Evolutionary conservation across 2,888 invertebrate genomes (phyloP).

Genomic region (Ischnura elegans): DNA sequence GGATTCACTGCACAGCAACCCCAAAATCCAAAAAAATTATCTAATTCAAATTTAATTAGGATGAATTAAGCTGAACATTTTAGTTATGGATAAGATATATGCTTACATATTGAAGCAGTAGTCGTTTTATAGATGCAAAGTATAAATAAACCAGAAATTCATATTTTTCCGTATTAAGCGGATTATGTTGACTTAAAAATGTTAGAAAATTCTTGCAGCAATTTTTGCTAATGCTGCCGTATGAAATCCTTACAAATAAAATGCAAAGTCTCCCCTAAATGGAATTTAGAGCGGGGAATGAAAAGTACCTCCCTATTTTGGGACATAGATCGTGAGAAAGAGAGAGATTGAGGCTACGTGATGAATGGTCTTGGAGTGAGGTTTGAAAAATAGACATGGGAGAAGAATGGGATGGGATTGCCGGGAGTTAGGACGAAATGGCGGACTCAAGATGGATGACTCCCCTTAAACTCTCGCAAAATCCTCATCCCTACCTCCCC

Average conservation of each 20-base stretch:
- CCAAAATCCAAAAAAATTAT: too few relatives aligned
- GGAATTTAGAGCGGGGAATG: not conserved
- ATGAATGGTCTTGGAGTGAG: conserved; percentile 48
- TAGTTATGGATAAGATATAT: too few relatives aligned
- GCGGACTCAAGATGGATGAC: conserved; percentile 53
- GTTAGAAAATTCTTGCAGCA: too few relatives aligned
- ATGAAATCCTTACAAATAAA: conserved; percentile 30
- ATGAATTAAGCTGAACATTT: too few relatives aligned
- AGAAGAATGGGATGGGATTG: conserved; percentile 58
- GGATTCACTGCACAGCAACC: too few relatives aligned
- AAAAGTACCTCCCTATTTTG: not conserved
- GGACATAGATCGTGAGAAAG: not conserved
- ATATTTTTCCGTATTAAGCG: too few relatives aligned
- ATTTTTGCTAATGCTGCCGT: too few relatives aligned
- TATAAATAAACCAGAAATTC: too few relatives aligned
- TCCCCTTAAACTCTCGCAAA: conserved; percentile 34
- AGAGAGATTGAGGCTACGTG: conserved; percentile 31
- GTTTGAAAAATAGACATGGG: conserved; percentile 54
- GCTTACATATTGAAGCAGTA: too few relatives aligned
- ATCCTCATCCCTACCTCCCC: not conserved
- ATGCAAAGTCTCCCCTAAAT: not conserved
- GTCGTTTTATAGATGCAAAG: too few relatives aligned
- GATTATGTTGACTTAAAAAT: too few relatives aligned
- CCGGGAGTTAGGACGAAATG: conserved; percentile 23
- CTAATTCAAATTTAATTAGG: too few relatives aligned